A percentile compares a stretch with the other conserved stretches of the same genome.
Conservation (phyloP, 1,140 invertebrate species). For the Brachionus rotundiformis region DNA sequence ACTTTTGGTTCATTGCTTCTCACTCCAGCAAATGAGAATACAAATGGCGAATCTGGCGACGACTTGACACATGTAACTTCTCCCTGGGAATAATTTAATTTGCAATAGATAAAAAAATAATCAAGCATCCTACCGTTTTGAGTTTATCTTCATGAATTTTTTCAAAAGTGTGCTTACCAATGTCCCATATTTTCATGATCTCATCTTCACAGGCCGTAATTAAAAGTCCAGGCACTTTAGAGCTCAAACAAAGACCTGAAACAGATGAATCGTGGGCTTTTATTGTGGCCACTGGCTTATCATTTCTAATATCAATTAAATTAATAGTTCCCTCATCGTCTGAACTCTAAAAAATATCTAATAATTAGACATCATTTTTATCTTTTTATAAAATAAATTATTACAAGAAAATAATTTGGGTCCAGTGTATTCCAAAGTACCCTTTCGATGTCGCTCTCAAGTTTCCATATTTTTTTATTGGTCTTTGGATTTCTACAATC, state of each 20-base stretch:
- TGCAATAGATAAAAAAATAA: not conserved
- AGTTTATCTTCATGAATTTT: slow-evolving; percentile 13
- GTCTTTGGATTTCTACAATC: slow-evolving; percentile 39
- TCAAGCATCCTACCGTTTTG: not conserved
- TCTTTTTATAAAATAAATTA: not conserved
- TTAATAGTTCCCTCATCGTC: slow-evolving; percentile 35
- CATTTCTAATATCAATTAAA: slow-evolving; percentile 46
- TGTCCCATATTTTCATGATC: slow-evolving; percentile 46
- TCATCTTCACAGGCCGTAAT: slow-evolving; percentile 31
- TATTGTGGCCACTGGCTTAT: not conserved
- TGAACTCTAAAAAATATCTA: slow-evolving; percentile 7
- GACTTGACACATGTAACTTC: slow-evolving; percentile 5
- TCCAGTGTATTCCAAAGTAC: slow-evolving; percentile 47
- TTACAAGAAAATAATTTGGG: slow-evolving; percentile 43
- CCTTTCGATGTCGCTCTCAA: slow-evolving; percentile 29
- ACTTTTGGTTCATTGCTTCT: slow-evolving; percentile 20
- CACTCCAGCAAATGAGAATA: slow-evolving; percentile 25
- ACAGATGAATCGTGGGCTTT: slow-evolving; percentile 46
- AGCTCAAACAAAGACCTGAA: slow-evolving; percentile 7
- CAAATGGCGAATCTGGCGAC: slow-evolving; percentile 29
- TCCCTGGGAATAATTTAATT: not conserved
- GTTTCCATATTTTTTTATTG: slow-evolving; percentile 37
- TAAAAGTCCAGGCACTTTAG: slow-evolving; percentile 28
- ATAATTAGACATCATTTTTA: no score
- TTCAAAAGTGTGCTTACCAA: not conserved